phyloP scores from a whole-genome alignment of 2,888 invertebrate species.

The Macrosiphum euphorbiae region DNA sequence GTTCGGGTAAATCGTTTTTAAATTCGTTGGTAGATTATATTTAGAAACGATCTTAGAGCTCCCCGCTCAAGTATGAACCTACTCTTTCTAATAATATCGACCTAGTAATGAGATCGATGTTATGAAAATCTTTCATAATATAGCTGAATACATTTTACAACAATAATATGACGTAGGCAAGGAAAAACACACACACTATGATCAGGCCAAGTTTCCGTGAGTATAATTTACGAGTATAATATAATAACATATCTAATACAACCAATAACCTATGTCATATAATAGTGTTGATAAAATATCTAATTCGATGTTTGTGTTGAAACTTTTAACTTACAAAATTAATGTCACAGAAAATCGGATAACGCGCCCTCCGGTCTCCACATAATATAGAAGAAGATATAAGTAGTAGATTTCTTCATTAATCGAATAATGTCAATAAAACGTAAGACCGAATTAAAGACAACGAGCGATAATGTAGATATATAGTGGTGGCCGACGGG shows the following conservation, averaged over 20 bases:
- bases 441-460: not conserved
- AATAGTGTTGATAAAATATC: not conserved
- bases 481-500: not conserved
- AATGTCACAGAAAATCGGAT: not conserved
- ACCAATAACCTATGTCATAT: not conserved
- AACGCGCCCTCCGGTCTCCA: not conserved
- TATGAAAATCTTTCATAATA: not conserved
- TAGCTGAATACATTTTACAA: not conserved
- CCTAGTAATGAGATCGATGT: not conserved
- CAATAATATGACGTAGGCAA: not conserved
- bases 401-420: not conserved
- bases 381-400: not conserved
- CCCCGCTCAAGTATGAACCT: not conserved
- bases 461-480: not conserved
- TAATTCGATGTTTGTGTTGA: not conserved
- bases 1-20: not conserved
- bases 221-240: not conserved
- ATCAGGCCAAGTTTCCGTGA: not conserved
- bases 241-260: not conserved
- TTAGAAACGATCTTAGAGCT: not conserved
- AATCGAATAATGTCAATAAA: not conserved
- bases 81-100: not conserved
- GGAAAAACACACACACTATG: not conserved
- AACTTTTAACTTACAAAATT: not conserved
- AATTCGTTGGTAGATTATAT: not conserved